A percentile compares a stretch with the other conserved stretches of the same genome.
These are phyloP conservation scores for Chironomus riparius DNA, from an alignment of 2,888 invertebrate species.

Conservation along the genomic window DNA sequence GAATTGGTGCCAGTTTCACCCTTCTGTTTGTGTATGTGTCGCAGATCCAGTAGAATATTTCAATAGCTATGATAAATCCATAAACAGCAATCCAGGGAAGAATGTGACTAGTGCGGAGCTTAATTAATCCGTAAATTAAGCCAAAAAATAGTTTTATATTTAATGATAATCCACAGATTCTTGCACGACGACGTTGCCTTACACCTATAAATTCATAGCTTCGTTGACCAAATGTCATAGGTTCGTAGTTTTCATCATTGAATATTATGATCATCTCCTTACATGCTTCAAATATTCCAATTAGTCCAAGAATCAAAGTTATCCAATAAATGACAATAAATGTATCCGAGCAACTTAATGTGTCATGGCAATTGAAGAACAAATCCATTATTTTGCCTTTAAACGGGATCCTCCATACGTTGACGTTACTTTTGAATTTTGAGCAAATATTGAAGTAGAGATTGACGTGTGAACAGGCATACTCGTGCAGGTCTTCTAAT, in stretches of 20 bases:
- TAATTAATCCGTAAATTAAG: not conserved
- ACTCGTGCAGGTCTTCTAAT: not conserved
- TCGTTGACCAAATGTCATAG: not conserved
- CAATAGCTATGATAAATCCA: not conserved
- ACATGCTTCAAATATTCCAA: not conserved
- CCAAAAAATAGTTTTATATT: not conserved
- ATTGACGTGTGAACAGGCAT: not conserved
- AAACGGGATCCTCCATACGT: not conserved
- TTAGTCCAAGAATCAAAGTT: not conserved
- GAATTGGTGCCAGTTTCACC: not conserved
- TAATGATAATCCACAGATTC: not conserved
- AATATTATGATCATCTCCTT: not conserved
- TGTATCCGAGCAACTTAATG: not conserved
- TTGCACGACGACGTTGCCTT: not conserved
- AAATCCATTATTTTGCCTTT: not conserved
- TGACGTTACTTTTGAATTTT: not conserved
- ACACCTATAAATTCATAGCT: not conserved
- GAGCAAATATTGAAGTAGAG: not conserved
- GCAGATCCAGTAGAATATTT: conserved; percentile 6
- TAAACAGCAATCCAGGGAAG: not conserved
- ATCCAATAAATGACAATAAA: conserved; percentile 1
- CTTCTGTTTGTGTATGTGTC: not conserved
- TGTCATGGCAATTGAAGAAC: not conserved
- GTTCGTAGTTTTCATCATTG: not conserved
- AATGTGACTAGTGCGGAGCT: not conserved